phyloP scores from a whole-genome alignment of 2,113 vertebrate species.

The Rostratula benghalensis region DNA sequence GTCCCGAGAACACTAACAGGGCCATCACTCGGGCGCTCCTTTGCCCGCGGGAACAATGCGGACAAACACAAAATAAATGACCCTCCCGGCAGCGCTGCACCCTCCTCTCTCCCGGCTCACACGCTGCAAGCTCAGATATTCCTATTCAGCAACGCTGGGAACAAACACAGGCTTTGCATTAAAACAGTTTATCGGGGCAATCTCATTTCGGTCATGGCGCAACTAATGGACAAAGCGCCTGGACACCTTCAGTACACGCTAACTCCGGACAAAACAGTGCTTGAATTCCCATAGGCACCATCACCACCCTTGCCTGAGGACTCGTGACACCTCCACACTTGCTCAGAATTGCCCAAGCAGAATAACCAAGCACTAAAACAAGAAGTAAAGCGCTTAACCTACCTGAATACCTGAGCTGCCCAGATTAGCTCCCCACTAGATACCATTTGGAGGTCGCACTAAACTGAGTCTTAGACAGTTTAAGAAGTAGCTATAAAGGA shows the following conservation, averaged over 20 bases:
- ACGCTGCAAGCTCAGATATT: neutral
- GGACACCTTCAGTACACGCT: neutral
- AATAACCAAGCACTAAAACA: neutral
- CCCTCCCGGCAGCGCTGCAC: neutral
- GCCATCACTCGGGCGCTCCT: neutral
- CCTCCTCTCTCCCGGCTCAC: neutral
- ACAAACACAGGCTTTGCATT: neutral
- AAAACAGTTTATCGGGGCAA: neutral
- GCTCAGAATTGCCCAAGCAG: neutral
- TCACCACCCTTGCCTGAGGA: neutral
- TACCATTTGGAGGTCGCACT: neutral
- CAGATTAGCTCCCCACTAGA: neutral
- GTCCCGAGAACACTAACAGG: slow-evolving; percentile 38
- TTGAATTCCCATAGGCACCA: neutral
- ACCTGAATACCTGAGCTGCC: neutral
- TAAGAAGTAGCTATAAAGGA: neutral
- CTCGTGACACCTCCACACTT: neutral
- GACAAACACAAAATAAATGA: neutral
- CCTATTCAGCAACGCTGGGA: neutral
- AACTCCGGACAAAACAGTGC: neutral
- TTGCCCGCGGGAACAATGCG: neutral
- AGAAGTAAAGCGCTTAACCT: neutral
- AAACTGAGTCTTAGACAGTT: neutral
- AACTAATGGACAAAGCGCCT: neutral
- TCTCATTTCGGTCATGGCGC: neutral